Conservation (phyloP, 2,113 vertebrate genomes). For the Cisticola juncidis region DNA sequence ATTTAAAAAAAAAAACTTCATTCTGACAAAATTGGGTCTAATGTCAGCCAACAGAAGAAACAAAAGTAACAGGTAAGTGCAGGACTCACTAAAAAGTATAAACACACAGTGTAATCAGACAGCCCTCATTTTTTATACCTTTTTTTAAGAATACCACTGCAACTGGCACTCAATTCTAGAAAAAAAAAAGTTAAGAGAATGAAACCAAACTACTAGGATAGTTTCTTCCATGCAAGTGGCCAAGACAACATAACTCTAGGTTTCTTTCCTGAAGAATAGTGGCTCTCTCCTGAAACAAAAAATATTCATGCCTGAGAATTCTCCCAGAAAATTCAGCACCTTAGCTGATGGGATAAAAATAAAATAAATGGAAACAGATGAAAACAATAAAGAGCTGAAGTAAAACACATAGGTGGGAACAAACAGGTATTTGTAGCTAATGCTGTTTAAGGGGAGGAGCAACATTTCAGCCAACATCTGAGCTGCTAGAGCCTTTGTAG, state of each 20-base stretch:
- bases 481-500: not conserved
- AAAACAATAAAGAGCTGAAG: not conserved
- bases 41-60: not conserved
- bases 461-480: not conserved
- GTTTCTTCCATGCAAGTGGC: not conserved
- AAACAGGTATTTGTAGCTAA: not conserved
- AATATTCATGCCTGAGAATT: not conserved
- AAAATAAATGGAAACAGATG: not conserved
- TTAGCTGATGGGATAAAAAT: not conserved
- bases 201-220: not conserved
- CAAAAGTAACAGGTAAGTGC: not conserved
- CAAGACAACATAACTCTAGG: rapidly evolving
- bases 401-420: not conserved
- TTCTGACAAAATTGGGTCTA: not conserved
- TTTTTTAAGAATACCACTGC: not conserved
- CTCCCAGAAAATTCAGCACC: not conserved
- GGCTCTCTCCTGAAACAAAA: not conserved
- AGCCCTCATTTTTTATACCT: not conserved
- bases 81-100: not conserved
- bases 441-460: not conserved
- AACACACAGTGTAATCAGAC: not conserved
- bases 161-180: not conserved
- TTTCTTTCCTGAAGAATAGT: not conserved
- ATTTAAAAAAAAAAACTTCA: not conserved
- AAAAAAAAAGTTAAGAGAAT: not conserved